Base-by-base conservation (phyloP, 2,797 vertebrate genomes). In the Novumbra hubbsi region DNA sequence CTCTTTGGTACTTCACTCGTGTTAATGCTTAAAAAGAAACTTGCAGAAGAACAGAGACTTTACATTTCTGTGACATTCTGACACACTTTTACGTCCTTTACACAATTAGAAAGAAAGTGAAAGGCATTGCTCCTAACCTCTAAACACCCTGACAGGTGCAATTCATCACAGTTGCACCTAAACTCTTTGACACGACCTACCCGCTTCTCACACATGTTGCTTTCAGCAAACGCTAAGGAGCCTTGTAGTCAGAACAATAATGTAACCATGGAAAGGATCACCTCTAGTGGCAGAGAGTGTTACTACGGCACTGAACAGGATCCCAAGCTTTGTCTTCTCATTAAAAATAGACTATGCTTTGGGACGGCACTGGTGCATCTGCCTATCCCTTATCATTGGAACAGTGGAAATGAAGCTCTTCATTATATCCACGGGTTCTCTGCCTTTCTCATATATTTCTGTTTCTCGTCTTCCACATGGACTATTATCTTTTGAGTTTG, bases 261-360 rank as follows among this genome's bases (percentile, higher is more conserved):
- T 16, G 60, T 72, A 75, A 27, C 75, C 86, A 80, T 49, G 65
- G 52, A 78, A 83, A 73, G 70, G 52, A 80, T 68, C 73, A 72
- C 68, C 55, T 80, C 68, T 73, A 48, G 76, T 69, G 55, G 73
- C 8, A 34, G 52, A 84, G 68, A 27, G 52, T 74, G 66, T 77
- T 78, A 68, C 71, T 77, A 74, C 68, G 76, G 77, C 38, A 74
- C 9, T 7, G 28, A 16, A 30, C 2, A 17, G 24, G n/a, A 57
- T 24, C 55, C 9, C 55, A 57, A 21, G 21, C n/a, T 24, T 11
- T 24, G 21, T 57, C 50, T 57, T 60, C 55, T 24, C 21, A 60
- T 60, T 60, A 24, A n/a, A 24, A 6, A 60, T 24, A 24, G 21
- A 21, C 21, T 21, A 12, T 24, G 24, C 21, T 60, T 60, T 60